Percentiles rank a stretch among this genome's conserved stretches.
Conservation (phyloP, 2,888 invertebrate species). For the Noctua comes region DNA sequence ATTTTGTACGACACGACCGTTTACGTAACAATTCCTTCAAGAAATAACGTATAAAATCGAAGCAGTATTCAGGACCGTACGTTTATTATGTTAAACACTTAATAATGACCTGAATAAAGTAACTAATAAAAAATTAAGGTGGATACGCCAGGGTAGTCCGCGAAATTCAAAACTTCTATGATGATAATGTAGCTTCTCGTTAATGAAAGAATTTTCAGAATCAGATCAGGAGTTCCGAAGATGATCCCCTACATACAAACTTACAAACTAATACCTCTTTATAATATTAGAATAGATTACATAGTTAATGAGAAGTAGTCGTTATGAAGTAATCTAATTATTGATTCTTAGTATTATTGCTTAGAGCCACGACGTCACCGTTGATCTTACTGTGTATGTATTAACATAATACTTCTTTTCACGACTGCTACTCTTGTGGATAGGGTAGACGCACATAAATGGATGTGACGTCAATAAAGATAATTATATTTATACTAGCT, state of each 20-base stretch:
- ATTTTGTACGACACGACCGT: not conserved
- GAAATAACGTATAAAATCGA: not conserved
- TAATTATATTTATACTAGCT: no score
- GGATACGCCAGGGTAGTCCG: no score
- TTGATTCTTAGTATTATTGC: not conserved
- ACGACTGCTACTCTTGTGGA: not conserved
- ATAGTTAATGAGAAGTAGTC: not conserved
- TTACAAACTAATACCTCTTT: no score
- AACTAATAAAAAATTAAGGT: not conserved
- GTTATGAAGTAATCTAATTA: not conserved
- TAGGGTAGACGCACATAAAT: not conserved
- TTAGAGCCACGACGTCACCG: not conserved
- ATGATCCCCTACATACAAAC: no score
- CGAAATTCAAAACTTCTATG: no score
- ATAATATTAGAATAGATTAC: no score
- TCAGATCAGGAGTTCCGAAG: no score
- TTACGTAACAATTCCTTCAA: not conserved
- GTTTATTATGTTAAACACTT: slow-evolving; percentile 4
- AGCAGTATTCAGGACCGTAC: slow-evolving; percentile 8
- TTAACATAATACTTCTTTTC: not conserved
- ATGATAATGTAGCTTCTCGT: no score
- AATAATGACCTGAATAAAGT: not conserved
- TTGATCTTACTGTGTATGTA: not conserved
- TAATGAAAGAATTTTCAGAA: no score
- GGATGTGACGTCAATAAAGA: not conserved